phyloP scores from a whole-genome alignment of 2,888 invertebrate genomes.

The Lithosia quadra region DNA sequence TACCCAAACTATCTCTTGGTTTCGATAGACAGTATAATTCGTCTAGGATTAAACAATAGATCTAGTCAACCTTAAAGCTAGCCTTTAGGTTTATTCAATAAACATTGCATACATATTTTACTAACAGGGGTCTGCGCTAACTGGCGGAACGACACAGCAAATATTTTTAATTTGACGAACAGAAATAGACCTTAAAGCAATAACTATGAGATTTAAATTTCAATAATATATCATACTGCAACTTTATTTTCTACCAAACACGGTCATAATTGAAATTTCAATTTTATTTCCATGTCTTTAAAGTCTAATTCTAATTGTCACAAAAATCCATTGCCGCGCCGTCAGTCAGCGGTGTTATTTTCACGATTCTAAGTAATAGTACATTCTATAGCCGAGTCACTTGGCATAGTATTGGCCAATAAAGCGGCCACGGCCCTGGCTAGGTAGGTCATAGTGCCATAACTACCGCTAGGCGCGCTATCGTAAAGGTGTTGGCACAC shows the following conservation, averaged over 20 bases:
- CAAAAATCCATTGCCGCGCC: too few species aligned
- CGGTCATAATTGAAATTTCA: neutral
- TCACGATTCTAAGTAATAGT: conserved; percentile 86
- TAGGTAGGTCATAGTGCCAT: conserved; percentile 99
- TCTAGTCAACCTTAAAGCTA: conserved; percentile 1
- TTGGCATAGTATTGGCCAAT: conserved; percentile 90
- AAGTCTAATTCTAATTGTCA: neutral
- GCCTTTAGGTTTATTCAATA: neutral
- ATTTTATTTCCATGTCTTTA: neutral
- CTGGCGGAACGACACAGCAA: neutral
- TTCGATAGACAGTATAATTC: neutral
- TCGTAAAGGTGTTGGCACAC: conserved; percentile 99
- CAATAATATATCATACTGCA: neutral
- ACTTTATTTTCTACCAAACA: neutral
- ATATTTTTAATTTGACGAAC: neutral
- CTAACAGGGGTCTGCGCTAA: neutral
- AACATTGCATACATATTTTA: neutral
- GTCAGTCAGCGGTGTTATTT: neutral
- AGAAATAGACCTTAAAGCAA: neutral
- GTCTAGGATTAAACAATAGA: neutral
- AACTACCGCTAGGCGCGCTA: conserved; percentile 98
- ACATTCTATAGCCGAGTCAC: conserved; percentile 93
- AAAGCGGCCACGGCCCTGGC: conserved; percentile 93
- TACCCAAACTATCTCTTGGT: neutral
- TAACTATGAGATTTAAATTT: neutral